These are phyloP conservation scores for Todiramphus chloris DNA, from an alignment of 2,113 vertebrate genomes.

Conservation along the genomic window DNA sequence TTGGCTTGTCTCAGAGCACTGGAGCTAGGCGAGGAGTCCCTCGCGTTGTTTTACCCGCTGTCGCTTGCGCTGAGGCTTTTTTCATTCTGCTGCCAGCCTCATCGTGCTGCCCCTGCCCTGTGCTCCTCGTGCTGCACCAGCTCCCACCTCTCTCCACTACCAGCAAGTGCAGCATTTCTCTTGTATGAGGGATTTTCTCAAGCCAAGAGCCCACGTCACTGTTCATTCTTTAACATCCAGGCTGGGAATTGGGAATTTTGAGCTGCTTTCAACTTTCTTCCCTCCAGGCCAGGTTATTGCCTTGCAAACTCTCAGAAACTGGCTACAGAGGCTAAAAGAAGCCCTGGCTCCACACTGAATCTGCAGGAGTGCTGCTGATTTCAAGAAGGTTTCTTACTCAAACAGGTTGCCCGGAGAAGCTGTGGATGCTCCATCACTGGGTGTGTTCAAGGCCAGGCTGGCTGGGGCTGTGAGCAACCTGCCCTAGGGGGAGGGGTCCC, in stretches of 20 bases:
- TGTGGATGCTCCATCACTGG: background rate
- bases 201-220: background rate
- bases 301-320: background rate
- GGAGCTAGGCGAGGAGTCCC: background rate
- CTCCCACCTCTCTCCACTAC: background rate
- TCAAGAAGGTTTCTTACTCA: background rate
- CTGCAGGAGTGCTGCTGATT: background rate
- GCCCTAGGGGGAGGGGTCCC: no score
- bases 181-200: background rate
- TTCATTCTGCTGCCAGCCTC: no score
- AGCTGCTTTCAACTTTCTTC: background rate
- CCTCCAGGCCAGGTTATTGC: background rate
- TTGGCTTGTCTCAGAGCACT: background rate
- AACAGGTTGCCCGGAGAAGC: background rate
- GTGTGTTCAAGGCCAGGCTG: no score
- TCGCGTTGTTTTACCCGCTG: background rate
- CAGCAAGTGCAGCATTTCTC: background rate
- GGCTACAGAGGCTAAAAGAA: background rate
- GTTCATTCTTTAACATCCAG: background rate
- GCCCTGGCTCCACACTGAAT: background rate
- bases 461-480: no score
- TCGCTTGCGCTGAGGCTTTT: background rate
- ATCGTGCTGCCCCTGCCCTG: accelerated
- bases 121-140: background rate
- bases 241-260: background rate